Base-by-base conservation (phyloP, 64 coral and sea anemone genomes). In the Dendrophyllia cribrosa region DNA sequence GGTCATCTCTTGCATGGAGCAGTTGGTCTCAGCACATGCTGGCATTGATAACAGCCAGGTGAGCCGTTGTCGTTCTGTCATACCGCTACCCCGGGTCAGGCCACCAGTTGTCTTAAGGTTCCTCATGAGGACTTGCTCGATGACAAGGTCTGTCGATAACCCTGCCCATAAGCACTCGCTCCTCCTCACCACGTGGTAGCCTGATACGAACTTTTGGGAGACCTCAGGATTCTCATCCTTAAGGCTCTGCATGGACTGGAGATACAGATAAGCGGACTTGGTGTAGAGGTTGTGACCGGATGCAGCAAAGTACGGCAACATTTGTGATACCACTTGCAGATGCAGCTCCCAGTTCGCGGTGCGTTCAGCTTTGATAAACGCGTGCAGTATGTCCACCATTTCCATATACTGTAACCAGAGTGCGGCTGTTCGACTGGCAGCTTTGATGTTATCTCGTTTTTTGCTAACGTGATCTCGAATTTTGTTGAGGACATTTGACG, bases 41-140 rank as follows among this genome's bases (percentile, higher is more conserved):
- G 75, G 88, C 58, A 79, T 90, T 47, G 88, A 90, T 17, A 91
- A 14, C 8, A 91, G 65, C 89, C 89, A 72, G 6, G 51, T 74
- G 14, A 83, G 12, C 15, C 78, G 46, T 61, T 91, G 89, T 82
- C n/a, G 10, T 70, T 91, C 66, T 43, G 89, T 55, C 82, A 83
- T 69, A 14, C 64, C 78, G 24, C 76, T 55, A 9, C 89, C 89
- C 15, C 58, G 58, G 9, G 58, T 59, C 58, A 59, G 15, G 58
- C 58, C 58, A 59, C 58, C 58, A 15, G 58, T 59, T 8, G 58
- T 59, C 58, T 59, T 59, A 59, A 0, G 58, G 58, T 15, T 59
- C 64, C 89, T 74, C 89, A 91, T 14, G 14, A 73, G n/a, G 78
- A 34, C 21, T 15, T 59, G 58, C 58, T 59, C 58, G 58, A 59